phyloP scores from a whole-genome alignment of 2,113 vertebrate species.

The Chinchilla lanigera region DNA sequence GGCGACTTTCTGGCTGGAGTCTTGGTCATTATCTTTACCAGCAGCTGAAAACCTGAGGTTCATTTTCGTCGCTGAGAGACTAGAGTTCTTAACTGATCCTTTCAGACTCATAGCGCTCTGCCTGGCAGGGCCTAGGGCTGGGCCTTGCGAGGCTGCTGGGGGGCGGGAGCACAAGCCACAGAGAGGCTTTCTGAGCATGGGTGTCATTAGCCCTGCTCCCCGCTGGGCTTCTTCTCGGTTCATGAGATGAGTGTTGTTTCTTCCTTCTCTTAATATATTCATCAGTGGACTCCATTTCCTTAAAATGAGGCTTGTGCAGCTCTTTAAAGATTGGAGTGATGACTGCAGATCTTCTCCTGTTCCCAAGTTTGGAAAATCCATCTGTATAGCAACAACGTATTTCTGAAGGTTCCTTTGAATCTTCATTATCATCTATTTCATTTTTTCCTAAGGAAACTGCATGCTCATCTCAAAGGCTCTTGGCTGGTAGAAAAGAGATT shows the following conservation, averaged over 20 bases:
- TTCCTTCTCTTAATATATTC: slow-evolving; percentile 92
- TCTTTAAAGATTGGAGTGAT: slow-evolving; percentile 93
- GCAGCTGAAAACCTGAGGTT: slow-evolving; percentile 94
- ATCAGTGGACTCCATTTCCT: slow-evolving; percentile 97
- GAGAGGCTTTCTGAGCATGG: slow-evolving; percentile 77
- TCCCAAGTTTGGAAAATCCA: too few relatives aligned
- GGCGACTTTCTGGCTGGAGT: slow-evolving; percentile 93
- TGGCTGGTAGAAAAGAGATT: too few relatives aligned
- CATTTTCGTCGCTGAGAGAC: slow-evolving; percentile 91
- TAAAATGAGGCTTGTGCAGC: slow-evolving; percentile 94
- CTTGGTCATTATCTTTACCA: slow-evolving; percentile 94
- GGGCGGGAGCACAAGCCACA: slow-evolving; percentile 72
- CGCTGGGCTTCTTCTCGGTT: slow-evolving; percentile 69
- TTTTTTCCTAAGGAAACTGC: too few relatives aligned
- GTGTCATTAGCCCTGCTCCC: slow-evolving; percentile 86
- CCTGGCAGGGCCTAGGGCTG: slow-evolving; percentile 46
- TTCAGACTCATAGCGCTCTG: slow-evolving; percentile 80
- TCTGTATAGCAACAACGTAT: too few relatives aligned
- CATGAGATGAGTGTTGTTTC: slow-evolving; percentile 82
- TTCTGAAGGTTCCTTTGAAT: too few relatives aligned
- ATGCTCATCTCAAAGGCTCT: too few relatives aligned
- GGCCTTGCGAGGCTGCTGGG: slow-evolving; percentile 72
- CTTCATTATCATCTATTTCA: too few relatives aligned
- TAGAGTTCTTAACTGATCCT: slow-evolving; percentile 84
- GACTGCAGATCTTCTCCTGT: too few relatives aligned